A percentile compares a stretch with the other conserved stretches of the same genome.
phyloP scores from a whole-genome alignment of 2,113 vertebrate species.

The Brachyhypopomus gauderio region DNA sequence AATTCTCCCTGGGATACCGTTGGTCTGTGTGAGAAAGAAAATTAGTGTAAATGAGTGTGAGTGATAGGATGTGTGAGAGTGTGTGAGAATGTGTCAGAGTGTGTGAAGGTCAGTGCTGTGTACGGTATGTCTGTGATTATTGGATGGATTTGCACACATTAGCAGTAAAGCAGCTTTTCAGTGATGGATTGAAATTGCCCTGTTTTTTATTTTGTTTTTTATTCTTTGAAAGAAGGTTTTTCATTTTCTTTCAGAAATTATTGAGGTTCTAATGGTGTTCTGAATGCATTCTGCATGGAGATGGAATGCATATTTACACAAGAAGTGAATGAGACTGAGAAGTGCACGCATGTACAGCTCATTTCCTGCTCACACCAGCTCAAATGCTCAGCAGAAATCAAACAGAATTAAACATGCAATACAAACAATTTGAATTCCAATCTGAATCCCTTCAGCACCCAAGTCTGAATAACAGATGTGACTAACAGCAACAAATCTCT shows the following conservation, averaged over 20 bases:
- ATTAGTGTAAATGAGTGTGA: too few relatives aligned
- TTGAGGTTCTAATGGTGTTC: neutral
- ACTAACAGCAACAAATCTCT: conserved; percentile 23
- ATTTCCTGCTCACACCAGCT: neutral
- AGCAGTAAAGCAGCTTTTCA: conserved; percentile 60
- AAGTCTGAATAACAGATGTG: conserved; percentile 2
- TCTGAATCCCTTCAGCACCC: neutral
- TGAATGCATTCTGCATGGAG: neutral
- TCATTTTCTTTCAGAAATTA: neutral
- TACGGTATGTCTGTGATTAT: conserved; percentile 23
- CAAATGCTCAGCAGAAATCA: conserved; percentile 19
- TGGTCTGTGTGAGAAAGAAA: neutral
- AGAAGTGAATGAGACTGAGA: too few relatives aligned
- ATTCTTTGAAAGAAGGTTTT: neutral
- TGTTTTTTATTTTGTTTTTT: conserved; percentile 1
- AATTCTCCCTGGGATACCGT: neutral
- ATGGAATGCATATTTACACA: neutral
- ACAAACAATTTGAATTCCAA: conserved; percentile 37
- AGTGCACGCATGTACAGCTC: neutral
- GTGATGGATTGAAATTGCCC: conserved; percentile 54
- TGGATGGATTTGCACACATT: conserved; percentile 68
- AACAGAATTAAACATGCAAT: conserved; percentile 42
- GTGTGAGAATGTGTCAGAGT: neutral
- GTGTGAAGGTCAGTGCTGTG: conserved; percentile 54
- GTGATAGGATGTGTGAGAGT: too few relatives aligned